phyloP scores from a whole-genome alignment of 2,888 invertebrate genomes.

The Diadegma fenestrale region DNA sequence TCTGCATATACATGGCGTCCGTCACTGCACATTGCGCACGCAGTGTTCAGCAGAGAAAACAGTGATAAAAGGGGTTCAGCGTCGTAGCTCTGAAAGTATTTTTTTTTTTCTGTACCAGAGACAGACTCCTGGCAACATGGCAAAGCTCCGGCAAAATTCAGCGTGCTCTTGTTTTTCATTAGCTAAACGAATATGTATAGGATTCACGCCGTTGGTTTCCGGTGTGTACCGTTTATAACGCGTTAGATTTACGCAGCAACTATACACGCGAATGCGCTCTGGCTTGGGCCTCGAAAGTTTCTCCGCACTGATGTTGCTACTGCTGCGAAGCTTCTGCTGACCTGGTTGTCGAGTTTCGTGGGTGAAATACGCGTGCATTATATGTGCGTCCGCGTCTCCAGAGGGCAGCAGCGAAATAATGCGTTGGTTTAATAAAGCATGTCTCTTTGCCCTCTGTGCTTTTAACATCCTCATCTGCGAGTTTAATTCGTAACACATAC shows the following conservation, averaged over 20 bases:
- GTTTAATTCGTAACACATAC: not conserved
- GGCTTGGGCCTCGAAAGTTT: conserved; percentile 48
- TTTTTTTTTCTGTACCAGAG: conserved; percentile 20
- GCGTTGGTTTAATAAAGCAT: conserved; percentile 27
- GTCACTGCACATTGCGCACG: conserved; percentile 2
- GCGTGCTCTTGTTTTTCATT: conserved; percentile 72
- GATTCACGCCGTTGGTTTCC: conserved; percentile 23
- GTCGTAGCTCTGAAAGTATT: conserved; percentile 3
- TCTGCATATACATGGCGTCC: conserved; percentile 4
- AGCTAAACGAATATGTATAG: conserved; percentile 73
- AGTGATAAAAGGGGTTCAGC: conserved; percentile 8
- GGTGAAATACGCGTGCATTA: conserved; percentile 48
- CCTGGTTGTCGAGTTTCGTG: conserved; percentile 56
- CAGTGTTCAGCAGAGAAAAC: conserved; percentile 1
- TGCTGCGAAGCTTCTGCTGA: not conserved
- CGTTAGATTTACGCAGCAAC: conserved; percentile 39
- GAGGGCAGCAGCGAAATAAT: conserved; percentile 26
- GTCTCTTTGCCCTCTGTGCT: conserved; percentile 16
- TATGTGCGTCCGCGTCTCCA: conserved; percentile 31
- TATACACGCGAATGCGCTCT: conserved; percentile 30
- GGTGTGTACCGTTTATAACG: conserved; percentile 47
- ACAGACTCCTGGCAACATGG: conserved; percentile 43
- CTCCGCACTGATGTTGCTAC: not conserved
- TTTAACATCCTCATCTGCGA: conserved; percentile 24
- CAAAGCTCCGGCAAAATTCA: conserved; percentile 53